Conservation (phyloP, 2,888 invertebrate genomes). For the Escarpia spicata region DNA sequence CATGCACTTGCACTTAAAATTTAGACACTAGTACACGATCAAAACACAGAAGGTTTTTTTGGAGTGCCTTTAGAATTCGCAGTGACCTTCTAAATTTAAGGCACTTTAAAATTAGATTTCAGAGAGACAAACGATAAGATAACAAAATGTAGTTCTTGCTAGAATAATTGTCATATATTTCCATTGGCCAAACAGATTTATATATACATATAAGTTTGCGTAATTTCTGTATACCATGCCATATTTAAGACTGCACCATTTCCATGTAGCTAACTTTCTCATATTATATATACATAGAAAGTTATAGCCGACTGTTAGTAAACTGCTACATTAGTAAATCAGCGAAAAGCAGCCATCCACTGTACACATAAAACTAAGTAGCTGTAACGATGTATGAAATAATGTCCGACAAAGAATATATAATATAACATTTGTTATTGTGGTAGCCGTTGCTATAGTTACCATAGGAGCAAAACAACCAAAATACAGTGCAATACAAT, state of each 20-base stretch:
- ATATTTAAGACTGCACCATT: neutral
- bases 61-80: neutral
- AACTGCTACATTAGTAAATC: neutral
- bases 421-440: neutral
- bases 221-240: neutral
- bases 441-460: neutral
- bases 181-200: neutral
- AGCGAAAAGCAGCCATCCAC: neutral
- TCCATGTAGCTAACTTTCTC: neutral
- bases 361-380: neutral
- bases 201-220: neutral
- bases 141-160: neutral
- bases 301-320: neutral
- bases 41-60: neutral
- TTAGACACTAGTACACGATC: neutral
- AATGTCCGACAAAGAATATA: neutral
- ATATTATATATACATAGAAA: slow-evolving; percentile 1
- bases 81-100: neutral
- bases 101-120: neutral
- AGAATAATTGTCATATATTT: neutral
- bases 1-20: neutral
- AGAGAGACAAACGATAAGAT: neutral
- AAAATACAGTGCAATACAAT: neutral
- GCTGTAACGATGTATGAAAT: neutral
- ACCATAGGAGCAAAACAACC: neutral